A percentile compares a stretch with the other conserved stretches of the same genome.
phyloP scores from a whole-genome alignment of 1,140 invertebrate genomes.

The Lanistes nyassanus region DNA sequence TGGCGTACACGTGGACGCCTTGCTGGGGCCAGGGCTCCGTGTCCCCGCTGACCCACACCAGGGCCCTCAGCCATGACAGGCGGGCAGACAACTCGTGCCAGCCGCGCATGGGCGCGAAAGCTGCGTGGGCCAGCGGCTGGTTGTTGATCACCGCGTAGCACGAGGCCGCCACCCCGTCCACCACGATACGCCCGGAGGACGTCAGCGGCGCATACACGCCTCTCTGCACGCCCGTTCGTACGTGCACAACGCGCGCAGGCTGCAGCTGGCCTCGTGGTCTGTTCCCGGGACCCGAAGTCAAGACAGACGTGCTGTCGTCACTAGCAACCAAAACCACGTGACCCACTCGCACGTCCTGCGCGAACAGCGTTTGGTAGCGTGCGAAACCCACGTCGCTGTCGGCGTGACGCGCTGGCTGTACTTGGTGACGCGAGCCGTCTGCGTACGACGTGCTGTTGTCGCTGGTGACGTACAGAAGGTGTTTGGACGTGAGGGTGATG shows the following conservation, averaged over 20 bases:
- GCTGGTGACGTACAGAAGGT: constrained; percentile 74
- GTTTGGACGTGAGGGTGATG: constrained; percentile 85
- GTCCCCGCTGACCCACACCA: constrained; percentile 26
- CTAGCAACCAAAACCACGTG: constrained; percentile 53
- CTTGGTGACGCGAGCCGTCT: neutral
- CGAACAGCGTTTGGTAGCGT: constrained; percentile 47
- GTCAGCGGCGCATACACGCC: constrained; percentile 94
- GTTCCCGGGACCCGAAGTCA: neutral
- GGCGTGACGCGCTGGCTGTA: constrained; percentile 14
- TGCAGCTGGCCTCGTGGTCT: neutral
- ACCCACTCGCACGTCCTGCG: constrained; percentile 64
- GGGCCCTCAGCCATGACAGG: constrained; percentile 30
- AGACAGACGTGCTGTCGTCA: neutral
- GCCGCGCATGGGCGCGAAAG: constrained; percentile 82
- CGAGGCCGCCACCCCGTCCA: constrained; percentile 90
- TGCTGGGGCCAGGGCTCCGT: constrained; percentile 4
- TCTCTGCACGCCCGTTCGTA: constrained; percentile 70
- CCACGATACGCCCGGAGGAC: constrained; percentile 84
- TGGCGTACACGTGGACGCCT: constrained; percentile 78
- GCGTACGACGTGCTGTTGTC: neutral
- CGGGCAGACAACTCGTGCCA: constrained; percentile 50
- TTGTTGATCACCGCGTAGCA: constrained; percentile 93
- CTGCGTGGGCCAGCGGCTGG: constrained; percentile 84
- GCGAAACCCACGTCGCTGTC: neutral
- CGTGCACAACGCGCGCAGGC: constrained; percentile 74